Base-by-base conservation (phyloP, 1,140 invertebrate genomes). In the Rhyacophila brunnea region DNA sequence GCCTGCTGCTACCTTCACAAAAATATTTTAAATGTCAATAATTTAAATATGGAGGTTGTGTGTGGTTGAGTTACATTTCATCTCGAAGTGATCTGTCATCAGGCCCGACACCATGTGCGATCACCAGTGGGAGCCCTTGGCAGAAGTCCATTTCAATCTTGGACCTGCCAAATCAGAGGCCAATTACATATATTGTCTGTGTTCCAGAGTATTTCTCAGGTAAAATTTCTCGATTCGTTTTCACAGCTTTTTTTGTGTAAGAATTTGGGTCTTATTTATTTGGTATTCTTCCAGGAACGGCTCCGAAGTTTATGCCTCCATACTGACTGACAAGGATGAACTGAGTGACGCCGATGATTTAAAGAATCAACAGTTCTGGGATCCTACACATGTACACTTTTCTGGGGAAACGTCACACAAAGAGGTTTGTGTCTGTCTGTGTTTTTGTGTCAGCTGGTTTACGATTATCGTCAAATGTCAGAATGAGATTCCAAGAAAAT, bases 381-480 rank as follows among this genome's bases (percentile, higher is more conserved):
- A 77, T 49, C 69, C 73, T 28, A 74, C 74, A 0, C 77, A 79
- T 71, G 75, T 79, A 2, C 75, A 78, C 64, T 79, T 78, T 47
- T 77, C 77, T 35, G 46, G 74, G 40, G 74, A 77, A 35, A 78
- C 75, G 15, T 74, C 74, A 18, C 73, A 77, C 48, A 75, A 77
- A 53, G 77, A 79, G 69, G 77, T 79, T 66, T 70, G 67, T 13
- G 13, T 50, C 6, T n/a, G n/a, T n/a, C n/a, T n/a, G n/a, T n/a
- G n/a, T n/a, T n/a, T n/a, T n/a, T n/a, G n/a, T n/a, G n/a, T n/a
- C n/a, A n/a, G n/a, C n/a, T n/a, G n/a, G n/a, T n/a, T n/a, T n/a
- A n/a, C n/a, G n/a, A n/a, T n/a, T n/a, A n/a, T n/a, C n/a, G n/a
- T n/a, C n/a, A n/a, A n/a, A n/a, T n/a, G n/a, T n/a, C n/a, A n/a